Base-by-base conservation (phyloP, 64 coral and sea anemone genomes). In the Pachyseris speciosa region DNA sequence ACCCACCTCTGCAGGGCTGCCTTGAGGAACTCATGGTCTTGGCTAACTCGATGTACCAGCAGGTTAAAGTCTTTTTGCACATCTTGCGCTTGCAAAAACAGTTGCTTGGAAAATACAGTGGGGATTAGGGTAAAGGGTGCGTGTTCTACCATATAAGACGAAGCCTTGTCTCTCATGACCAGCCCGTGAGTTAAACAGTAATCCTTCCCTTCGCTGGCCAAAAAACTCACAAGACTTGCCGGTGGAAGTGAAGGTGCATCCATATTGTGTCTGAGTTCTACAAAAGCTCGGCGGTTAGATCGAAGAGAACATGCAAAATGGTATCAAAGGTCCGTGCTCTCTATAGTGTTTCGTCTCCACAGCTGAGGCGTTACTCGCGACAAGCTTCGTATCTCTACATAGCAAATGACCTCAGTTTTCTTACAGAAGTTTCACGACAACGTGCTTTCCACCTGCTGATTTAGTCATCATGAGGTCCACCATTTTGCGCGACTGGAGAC, bases 91-190 rank as follows among this genome's bases (percentile, higher is more conserved):
- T 75, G 69, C 5, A 30, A 5, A 40, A 92, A 86, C 38, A 92
- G 39, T 60, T 43, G 68, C 69, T 92, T 84, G 1, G 81, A 81
- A 74, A 92, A 92, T 3, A 70, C 36, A 29, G 90, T 61, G 11
- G 90, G 78, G 8, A 85, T 72, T 9, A 92, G 68, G 2, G 90
- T 75, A 26, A 92, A 92, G 11, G 90, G 90, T 13, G 90, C 90
- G 34, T 92, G 90, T 36, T 72, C 45, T 31, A 85, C 67, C 4
- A 8, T 19, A 22, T 33, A 47, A 2, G 11, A 17, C n/a, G 60
- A 85, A 50, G 57, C 44, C 32, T 87, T 87, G 9, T 44, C 43
- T 58, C 20, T 30, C 34, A 87, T 40, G 28, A 87, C 66, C 24
- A 87, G 65, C 10, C 84, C 84, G 48, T 87, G 44, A 34, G 66